These are phyloP conservation scores for Sterrhoptilus dennistouni DNA, from an alignment of 2,113 vertebrate genomes.

Conservation along the genomic window DNA sequence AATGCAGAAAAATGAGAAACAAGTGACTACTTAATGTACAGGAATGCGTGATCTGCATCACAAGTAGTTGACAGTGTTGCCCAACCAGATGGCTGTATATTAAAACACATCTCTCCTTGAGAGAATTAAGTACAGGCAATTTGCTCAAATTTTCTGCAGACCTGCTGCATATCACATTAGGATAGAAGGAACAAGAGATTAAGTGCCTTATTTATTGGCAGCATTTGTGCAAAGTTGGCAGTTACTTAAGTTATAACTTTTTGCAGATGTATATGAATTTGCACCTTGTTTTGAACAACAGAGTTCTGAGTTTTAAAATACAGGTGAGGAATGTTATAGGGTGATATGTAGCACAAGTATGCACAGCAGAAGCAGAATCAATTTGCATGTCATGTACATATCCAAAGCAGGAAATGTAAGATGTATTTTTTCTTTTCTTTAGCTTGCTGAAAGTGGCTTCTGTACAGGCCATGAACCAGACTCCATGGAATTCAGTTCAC, in stretches of 20 bases:
- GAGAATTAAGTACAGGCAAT: slow-evolving; percentile 79
- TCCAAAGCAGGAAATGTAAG: background rate
- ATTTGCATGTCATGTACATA: background rate
- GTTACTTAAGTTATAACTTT: slow-evolving; percentile 47
- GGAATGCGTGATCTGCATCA: slow-evolving; percentile 81
- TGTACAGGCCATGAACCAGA: slow-evolving; percentile 98
- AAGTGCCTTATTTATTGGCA: slow-evolving; percentile 70
- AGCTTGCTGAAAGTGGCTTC: slow-evolving; percentile 96
- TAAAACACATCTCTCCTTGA: slow-evolving; percentile 84
- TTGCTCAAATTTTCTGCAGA: slow-evolving; percentile 72
- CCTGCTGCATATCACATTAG: slow-evolving; percentile 72
- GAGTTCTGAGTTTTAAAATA: slow-evolving; percentile 24
- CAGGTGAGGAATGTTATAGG: background rate
- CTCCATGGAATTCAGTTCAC: slow-evolving; percentile 97
- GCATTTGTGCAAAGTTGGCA: slow-evolving; percentile 65
- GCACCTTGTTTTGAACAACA: background rate
- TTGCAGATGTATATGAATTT: background rate
- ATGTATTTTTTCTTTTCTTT: slow-evolving; percentile 42
- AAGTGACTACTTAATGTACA: slow-evolving; percentile 84
- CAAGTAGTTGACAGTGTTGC: slow-evolving; percentile 76
- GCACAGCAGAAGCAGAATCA: background rate
- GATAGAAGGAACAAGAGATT: slow-evolving; percentile 60
- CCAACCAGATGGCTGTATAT: slow-evolving; percentile 87
- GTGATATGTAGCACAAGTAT: background rate
- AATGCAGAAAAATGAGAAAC: slow-evolving; percentile 91